Evolutionary conservation across 2,113 vertebrate genomes (phyloP).

Genomic region (Ictalurus furcatus): DNA sequence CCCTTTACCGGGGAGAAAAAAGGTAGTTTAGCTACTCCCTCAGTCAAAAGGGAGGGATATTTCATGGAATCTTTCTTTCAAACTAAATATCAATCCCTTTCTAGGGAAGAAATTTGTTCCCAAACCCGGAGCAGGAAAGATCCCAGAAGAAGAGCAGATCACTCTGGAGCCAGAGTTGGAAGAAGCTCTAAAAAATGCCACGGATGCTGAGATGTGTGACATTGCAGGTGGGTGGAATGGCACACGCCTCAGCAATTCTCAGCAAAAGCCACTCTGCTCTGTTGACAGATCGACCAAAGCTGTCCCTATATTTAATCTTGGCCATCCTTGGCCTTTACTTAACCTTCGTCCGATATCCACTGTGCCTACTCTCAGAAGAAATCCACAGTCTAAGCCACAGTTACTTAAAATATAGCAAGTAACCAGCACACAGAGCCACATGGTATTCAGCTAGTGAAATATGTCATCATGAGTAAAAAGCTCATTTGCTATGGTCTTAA

Average conservation of each 20-base stretch:
- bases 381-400: background rate
- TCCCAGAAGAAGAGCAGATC: slow-evolving; percentile 84
- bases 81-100: slow-evolving; percentile 26
- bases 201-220: slow-evolving; percentile 95
- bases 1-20: slow-evolving; percentile 92
- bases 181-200: slow-evolving; percentile 88
- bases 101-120: slow-evolving; percentile 86
- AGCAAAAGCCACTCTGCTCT: background rate
- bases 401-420: slow-evolving; percentile 6
- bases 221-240: slow-evolving; percentile 81
- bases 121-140: slow-evolving; percentile 72
- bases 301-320: background rate
- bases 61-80: background rate
- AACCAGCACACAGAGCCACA: background rate
- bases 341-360: background rate
- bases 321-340: slow-evolving; percentile 4
- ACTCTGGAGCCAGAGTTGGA: slow-evolving; percentile 92
- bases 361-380: background rate
- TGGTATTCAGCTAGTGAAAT: background rate
- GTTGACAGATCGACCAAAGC: background rate
- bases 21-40: slow-evolving; percentile 66
- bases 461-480: slow-evolving; percentile 5
- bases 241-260: background rate
- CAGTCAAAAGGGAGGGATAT: background rate
- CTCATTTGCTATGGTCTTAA: background rate